These are phyloP conservation scores for Sinella curviseta DNA, from an alignment of 1,140 invertebrate genomes.

Conservation along the genomic window DNA sequence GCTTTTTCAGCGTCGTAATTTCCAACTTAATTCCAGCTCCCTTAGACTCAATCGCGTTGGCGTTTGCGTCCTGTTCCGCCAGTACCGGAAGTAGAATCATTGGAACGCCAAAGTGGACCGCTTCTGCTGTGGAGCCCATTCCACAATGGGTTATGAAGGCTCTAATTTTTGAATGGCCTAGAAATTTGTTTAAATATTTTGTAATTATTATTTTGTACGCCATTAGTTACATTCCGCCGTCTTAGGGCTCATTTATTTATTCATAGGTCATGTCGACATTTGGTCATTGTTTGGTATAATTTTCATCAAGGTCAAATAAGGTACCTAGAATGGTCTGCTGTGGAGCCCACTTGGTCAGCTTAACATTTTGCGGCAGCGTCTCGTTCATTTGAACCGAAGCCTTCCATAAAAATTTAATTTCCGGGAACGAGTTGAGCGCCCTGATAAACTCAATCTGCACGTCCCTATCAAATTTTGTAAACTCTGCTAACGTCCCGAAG, in stretches of 20 bases:
- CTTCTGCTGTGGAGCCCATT: background rate
- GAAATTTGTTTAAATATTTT: background rate
- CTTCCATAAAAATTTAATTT: constrained; percentile 30
- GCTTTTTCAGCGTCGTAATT: no score
- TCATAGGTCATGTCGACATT: no score
- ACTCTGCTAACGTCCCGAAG: constrained; percentile 40
- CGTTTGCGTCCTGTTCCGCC: no score
- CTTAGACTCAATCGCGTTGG: no score
- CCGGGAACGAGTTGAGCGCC: background rate
- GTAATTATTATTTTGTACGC: no score
- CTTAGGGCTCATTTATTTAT: background rate
- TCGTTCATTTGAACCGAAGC: background rate
- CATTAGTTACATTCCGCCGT: no score
- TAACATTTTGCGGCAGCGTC: constrained; percentile 31
- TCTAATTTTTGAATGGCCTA: constrained; percentile 6
- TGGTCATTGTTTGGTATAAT: no score
- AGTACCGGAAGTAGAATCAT: background rate
- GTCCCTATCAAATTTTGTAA: background rate
- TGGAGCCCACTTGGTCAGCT: constrained; percentile 38
- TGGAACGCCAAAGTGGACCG: constrained; percentile 14
- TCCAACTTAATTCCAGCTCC: background rate
- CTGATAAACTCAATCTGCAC: constrained; percentile 29
- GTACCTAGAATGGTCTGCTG: constrained; percentile 43
- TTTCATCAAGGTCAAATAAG: background rate
- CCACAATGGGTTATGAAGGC: constrained; percentile 24